phyloP scores from a whole-genome alignment of 2,113 vertebrate genomes.

The Aptenodytes patagonicus region DNA sequence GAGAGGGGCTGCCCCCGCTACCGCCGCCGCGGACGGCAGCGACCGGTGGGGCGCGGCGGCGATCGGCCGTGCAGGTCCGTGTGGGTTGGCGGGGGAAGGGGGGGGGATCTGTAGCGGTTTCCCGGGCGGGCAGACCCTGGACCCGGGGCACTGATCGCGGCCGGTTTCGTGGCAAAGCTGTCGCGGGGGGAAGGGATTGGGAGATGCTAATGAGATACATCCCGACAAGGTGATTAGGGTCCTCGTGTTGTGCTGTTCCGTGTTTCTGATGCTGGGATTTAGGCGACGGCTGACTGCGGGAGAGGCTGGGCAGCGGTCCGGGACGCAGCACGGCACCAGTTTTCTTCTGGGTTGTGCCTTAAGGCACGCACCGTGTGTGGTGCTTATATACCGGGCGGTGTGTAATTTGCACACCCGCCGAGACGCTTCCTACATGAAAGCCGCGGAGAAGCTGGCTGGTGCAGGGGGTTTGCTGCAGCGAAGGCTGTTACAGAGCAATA shows the following conservation, averaged over 20 bases:
- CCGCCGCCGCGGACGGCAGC: background rate
- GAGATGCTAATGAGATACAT: fast-evolving
- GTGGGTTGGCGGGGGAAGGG: background rate
- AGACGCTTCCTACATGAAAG: fast-evolving
- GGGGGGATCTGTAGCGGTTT: background rate
- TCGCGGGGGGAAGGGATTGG: background rate
- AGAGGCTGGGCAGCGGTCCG: background rate
- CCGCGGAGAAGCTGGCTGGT: background rate
- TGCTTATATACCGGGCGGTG: fast-evolving
- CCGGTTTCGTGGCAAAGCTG: background rate
- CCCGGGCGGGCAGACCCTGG: background rate
- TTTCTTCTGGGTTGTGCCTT: background rate
- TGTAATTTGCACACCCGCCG: background rate
- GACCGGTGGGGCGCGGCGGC: background rate
- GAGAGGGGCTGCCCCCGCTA: background rate
- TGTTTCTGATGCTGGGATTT: background rate
- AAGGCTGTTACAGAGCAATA: fast-evolving
- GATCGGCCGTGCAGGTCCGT: background rate
- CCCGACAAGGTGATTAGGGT: background rate
- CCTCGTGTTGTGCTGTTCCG: background rate
- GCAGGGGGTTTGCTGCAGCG: background rate
- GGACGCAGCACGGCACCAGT: background rate
- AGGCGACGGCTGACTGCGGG: background rate
- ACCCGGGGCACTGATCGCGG: too few relatives aligned
- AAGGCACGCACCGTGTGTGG: fast-evolving